These are phyloP conservation scores for Kryptopterus vitreolus DNA, from an alignment of 2,797 vertebrate genomes.

Conservation along the genomic window DNA sequence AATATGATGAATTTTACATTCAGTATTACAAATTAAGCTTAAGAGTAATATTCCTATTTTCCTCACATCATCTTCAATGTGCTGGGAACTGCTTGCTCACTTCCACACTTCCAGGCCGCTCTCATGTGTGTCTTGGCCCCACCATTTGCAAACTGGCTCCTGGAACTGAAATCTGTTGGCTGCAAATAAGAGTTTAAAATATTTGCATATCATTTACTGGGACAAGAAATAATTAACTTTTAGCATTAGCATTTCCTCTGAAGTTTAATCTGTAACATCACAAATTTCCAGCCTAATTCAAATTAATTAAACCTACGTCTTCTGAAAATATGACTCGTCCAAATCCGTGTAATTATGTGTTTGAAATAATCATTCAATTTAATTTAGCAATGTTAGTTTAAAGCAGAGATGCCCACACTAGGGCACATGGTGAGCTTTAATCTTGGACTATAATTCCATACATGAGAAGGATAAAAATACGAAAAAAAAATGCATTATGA, in stretches of 20 bases:
- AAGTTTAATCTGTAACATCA: not conserved
- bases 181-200: not conserved
- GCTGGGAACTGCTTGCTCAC: not conserved
- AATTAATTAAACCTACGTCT: not conserved
- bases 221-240: not conserved
- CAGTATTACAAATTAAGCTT: not conserved
- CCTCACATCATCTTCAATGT: not conserved
- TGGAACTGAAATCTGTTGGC: not conserved
- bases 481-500: no score
- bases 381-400: not conserved
- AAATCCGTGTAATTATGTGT: not conserved
- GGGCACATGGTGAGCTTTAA: no score
- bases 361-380: not conserved
- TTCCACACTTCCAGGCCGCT: not conserved
- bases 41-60: not conserved
- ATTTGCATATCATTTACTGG: not conserved
- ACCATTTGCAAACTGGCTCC: not conserved
- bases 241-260: not conserved
- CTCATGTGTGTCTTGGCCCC: not conserved
- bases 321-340: not conserved
- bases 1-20: slow-evolving; percentile 1
- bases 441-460: no score
- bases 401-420: no score
- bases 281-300: not conserved
- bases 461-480: no score